Evolutionary conservation across 1,140 invertebrate species (phyloP).

Genomic region (Teleogryllus occipitalis): DNA sequence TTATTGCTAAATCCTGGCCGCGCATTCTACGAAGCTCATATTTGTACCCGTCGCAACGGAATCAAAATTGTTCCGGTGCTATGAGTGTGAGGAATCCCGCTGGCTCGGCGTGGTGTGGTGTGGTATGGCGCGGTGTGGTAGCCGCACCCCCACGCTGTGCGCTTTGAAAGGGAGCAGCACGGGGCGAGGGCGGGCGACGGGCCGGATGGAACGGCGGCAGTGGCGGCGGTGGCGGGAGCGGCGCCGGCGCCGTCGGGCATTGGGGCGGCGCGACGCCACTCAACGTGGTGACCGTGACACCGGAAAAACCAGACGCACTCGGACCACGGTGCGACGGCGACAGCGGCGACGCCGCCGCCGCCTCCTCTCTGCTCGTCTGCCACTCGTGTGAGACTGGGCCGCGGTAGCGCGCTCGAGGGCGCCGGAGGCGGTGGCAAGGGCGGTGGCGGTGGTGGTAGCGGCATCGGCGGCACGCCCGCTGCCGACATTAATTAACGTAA

Average conservation of each 20-base stretch:
- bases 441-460: neutral
- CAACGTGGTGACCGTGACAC: constrained; percentile 6
- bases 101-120: too few relatives aligned
- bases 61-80: neutral
- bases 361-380: neutral
- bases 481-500: constrained; percentile 22
- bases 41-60: neutral
- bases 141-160: neutral
- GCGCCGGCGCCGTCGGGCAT: neutral
- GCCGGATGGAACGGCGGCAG: neutral
- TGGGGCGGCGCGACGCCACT: neutral
- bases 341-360: neutral
- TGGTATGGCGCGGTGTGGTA: too few relatives aligned
- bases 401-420: neutral
- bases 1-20: neutral
- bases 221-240: neutral
- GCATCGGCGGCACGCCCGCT: constrained; percentile 9
- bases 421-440: neutral
- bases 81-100: neutral
- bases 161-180: neutral
- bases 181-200: neutral
- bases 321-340: neutral
- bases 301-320: neutral
- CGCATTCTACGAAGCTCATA: neutral
- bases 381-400: neutral